Conservation (phyloP, 2,888 invertebrate species). For the Artemia sinica region DNA sequence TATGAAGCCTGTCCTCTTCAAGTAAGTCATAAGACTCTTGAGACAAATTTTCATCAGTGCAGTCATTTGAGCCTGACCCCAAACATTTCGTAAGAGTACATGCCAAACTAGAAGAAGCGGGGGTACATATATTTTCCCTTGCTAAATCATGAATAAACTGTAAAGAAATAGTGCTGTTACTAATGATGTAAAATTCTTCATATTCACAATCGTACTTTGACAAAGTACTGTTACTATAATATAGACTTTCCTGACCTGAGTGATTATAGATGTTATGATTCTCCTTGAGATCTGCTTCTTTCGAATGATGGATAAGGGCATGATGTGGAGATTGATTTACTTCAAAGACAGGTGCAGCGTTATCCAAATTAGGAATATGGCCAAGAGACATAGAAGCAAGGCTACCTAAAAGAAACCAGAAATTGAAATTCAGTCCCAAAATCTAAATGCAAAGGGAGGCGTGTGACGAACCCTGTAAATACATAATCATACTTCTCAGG, state of each 20-base stretch:
- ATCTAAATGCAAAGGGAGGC: too few species aligned
- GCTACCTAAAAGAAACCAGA: constrained; percentile 24
- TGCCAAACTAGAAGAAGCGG: constrained; percentile 6
- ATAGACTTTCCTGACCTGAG: constrained; percentile 14
- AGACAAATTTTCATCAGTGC: constrained; percentile 8
- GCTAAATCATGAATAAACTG: constrained; percentile 5
- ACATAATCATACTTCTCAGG: too few species aligned
- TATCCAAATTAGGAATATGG: constrained; percentile 36
- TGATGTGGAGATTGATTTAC: constrained; percentile 34
- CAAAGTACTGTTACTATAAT: constrained; percentile 4
- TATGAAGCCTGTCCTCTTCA: constrained; percentile 1
- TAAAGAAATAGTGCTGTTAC: neutral
- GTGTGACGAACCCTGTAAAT: too few species aligned
- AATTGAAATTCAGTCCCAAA: too few species aligned
- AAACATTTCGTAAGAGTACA: neutral
- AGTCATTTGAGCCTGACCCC: neutral
- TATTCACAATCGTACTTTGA: neutral
- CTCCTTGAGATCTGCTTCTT: neutral
- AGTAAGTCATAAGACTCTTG: constrained; percentile 19
- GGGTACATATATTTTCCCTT: neutral
- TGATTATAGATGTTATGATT: constrained; percentile 21
- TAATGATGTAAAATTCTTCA: neutral
- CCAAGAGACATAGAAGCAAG: constrained; percentile 33
- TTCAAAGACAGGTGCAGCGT: constrained; percentile 35
- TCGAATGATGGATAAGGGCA: constrained; percentile 16